These are phyloP conservation scores for Odontamblyopus rebecca DNA, from an alignment of 2,797 vertebrate genomes.

Conservation along the genomic window DNA sequence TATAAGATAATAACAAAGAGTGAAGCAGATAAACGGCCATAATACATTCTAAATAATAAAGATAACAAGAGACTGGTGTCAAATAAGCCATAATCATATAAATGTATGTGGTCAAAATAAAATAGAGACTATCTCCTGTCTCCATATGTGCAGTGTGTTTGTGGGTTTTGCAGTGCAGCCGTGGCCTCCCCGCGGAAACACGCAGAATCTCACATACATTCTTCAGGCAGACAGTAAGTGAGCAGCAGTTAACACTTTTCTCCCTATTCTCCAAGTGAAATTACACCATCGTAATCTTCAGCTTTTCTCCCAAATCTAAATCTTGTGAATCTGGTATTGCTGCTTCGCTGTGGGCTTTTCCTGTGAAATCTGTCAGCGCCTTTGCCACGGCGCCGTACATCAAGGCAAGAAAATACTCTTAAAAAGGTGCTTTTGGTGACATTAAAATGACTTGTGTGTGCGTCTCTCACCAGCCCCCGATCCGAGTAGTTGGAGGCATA, in stretches of 20 bases:
- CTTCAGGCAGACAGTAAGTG: constrained; percentile 19
- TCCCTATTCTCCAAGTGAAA: constrained; percentile 49
- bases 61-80: too few relatives aligned
- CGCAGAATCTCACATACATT: constrained; percentile 18
- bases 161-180: constrained; percentile 12
- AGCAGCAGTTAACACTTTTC: constrained; percentile 22
- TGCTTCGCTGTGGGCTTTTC: constrained; percentile 46
- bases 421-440: constrained; percentile 72
- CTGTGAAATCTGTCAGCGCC: constrained; percentile 52
- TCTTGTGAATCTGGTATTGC: constrained; percentile 55
- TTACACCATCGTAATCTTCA: constrained; percentile 59
- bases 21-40: too few relatives aligned
- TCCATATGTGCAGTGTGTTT: neutral
- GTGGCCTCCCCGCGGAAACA: constrained; percentile 25
- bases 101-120: too few relatives aligned
- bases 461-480: constrained; percentile 37
- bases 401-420: constrained; percentile 60
- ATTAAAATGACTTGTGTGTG: constrained; percentile 74
- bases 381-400: constrained; percentile 46
- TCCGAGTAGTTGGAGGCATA: constrained; percentile 68
- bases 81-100: too few relatives aligned
- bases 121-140: too few relatives aligned
- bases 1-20: too few relatives aligned
- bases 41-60: too few relatives aligned
- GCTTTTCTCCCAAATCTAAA: constrained; percentile 58